Evolutionary conservation across 1,140 invertebrate genomes (phyloP).

Genomic region (Oedothorax gibbosus): DNA sequence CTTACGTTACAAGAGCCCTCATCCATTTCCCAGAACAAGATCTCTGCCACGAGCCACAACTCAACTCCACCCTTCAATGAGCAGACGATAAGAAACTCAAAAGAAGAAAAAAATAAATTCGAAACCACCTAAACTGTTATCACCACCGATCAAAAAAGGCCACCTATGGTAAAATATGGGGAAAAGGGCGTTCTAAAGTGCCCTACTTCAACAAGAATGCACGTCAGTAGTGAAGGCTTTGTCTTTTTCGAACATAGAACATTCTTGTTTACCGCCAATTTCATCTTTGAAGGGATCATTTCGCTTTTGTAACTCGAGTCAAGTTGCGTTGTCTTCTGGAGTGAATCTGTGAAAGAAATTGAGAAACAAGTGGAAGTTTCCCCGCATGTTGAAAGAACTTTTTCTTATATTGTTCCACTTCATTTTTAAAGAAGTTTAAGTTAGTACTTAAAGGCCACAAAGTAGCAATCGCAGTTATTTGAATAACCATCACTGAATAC

Average conservation of each 20-base stretch:
- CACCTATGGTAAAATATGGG: conserved; percentile 11
- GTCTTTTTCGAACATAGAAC: not conserved
- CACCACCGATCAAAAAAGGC: conserved; percentile 11
- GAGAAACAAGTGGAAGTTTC: not conserved
- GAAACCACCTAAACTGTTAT: conserved; percentile 44
- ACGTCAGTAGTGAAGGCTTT: conserved; percentile 2
- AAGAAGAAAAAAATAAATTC: conserved; percentile 16
- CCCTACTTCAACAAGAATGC: conserved; percentile 19
- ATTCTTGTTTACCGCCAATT: conserved; percentile 28
- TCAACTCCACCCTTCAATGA: conserved; percentile 23
- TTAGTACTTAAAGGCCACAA: too few relatives aligned
- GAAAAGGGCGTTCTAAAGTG: conserved; percentile 15
- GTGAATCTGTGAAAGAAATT: not conserved
- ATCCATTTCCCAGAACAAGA: conserved; percentile 53
- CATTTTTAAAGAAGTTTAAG: too few relatives aligned
- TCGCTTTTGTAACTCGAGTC: not conserved
- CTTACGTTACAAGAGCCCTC: conserved; percentile 21
- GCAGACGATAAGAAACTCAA: conserved; percentile 13
- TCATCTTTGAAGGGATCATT: not conserved
- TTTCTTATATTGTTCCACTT: not conserved
- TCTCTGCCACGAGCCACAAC: conserved; percentile 28
- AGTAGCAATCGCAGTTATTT: too few relatives aligned
- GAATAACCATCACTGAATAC: too few relatives aligned
- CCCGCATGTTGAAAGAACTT: not conserved
- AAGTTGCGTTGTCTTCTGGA: not conserved